Conservation (phyloP, 2,113 vertebrate species). For the Conger conger region DNA sequence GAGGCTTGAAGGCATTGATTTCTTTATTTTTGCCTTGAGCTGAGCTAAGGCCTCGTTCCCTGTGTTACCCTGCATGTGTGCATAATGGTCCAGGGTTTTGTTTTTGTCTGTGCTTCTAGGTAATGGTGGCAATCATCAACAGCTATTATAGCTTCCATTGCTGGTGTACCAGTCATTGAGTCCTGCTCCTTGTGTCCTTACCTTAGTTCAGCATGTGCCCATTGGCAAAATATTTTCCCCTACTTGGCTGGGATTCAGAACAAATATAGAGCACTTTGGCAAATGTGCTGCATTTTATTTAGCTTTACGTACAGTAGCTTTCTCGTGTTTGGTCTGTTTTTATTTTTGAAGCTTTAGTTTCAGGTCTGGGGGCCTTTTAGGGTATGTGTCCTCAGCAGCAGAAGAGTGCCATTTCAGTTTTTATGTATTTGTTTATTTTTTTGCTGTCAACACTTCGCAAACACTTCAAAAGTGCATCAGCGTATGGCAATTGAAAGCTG, state of each 20-base stretch:
- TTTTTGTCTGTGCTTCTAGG: not conserved
- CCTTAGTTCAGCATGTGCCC: not conserved
- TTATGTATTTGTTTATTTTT: not conserved
- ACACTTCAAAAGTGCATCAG: not conserved
- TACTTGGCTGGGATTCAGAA: not conserved
- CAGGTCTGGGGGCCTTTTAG: not conserved
- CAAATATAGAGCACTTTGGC: not conserved
- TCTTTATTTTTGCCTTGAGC: not conserved
- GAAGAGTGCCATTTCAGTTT: not conserved
- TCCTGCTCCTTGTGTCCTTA: not conserved
- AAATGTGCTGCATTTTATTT: not conserved
- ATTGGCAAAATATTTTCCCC: not conserved
- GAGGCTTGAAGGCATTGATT: not conserved
- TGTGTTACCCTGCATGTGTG: not conserved
- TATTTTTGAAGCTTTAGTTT: not conserved
- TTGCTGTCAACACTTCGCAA: not conserved
- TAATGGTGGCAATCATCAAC: not conserved
- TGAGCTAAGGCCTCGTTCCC: not conserved
- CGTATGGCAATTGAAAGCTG: not conserved
- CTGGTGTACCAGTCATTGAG: not conserved
- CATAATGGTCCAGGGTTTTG: not conserved
- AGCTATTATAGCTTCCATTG: not conserved
- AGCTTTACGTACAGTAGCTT: not conserved
- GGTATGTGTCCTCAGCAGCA: not conserved
- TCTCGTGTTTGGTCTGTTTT: not conserved